phyloP scores from a whole-genome alignment of 2,113 vertebrate species.

The Brachyhypopomus gauderio region DNA sequence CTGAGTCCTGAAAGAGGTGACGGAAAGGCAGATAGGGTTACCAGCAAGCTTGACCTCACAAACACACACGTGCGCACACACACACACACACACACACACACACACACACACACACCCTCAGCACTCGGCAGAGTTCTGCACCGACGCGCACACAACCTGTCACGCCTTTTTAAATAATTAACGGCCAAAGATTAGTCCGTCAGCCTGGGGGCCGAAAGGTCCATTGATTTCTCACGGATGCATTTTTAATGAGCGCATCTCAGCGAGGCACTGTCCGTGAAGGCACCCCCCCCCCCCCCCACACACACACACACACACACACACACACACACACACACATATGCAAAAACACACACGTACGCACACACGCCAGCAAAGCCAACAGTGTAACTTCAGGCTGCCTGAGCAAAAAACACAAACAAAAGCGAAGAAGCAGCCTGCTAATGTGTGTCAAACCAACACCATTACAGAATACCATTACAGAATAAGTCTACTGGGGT shows the following conservation, averaged over 20 bases:
- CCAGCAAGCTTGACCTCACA: constrained; percentile 42
- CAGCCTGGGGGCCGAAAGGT: constrained; percentile 69
- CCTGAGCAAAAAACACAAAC: constrained; percentile 46
- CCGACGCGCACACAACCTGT: constrained; percentile 42
- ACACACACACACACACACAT: not conserved
- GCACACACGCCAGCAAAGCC: constrained; percentile 20
- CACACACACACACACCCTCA: constrained; percentile 49
- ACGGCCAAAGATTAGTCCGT: constrained; percentile 74
- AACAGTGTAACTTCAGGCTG: constrained; percentile 35
- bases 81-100: constrained; percentile 18
- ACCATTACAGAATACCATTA: constrained; percentile 32
- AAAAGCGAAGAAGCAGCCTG: constrained; percentile 46
- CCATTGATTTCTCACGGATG: constrained; percentile 74
- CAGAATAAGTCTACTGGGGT: constrained; percentile 39
- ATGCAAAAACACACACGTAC: not conserved
- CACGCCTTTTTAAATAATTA: constrained; percentile 75
- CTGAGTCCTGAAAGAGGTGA: constrained; percentile 54
- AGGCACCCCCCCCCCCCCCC: constrained; percentile 53
- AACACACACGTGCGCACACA: not conserved
- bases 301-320: not conserved
- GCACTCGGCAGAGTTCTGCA: constrained; percentile 35
- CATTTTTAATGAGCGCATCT: constrained; percentile 80
- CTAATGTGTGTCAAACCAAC: constrained; percentile 26
- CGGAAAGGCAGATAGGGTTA: constrained; percentile 60
- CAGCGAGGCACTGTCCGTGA: constrained; percentile 73